These are phyloP conservation scores for Pollenia labialis DNA, from an alignment of 2,888 invertebrate genomes.

Conservation along the genomic window DNA sequence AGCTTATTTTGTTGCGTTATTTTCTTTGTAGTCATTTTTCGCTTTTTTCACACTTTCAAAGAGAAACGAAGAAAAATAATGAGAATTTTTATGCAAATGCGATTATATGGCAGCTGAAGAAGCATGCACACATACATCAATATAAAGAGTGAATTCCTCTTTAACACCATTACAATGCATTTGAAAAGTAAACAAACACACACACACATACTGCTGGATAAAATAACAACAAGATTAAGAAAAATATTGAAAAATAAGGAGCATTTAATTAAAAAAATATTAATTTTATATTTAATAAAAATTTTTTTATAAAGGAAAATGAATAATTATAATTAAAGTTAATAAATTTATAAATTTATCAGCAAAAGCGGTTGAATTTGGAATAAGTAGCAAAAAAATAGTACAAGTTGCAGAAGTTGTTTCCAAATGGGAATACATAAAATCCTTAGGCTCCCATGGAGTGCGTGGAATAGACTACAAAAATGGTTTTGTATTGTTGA, in stretches of 20 bases:
- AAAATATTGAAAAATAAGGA: slow-evolving; percentile 6
- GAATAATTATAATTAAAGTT: not conserved
- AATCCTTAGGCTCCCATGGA: no score
- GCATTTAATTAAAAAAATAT: not conserved
- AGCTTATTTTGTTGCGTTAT: slow-evolving; percentile 16
- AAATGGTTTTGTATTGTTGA: no score
- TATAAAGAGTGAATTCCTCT: not conserved
- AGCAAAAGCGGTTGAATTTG: no score
- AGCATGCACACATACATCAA: slow-evolving; percentile 37
- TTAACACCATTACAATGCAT: slow-evolving; percentile 1
- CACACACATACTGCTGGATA: not conserved
- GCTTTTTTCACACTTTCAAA: slow-evolving; percentile 25
- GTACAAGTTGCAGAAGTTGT: no score
- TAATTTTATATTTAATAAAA: slow-evolving; percentile 5
- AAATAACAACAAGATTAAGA: slow-evolving; percentile 21
- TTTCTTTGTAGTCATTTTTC: slow-evolving; percentile 28
- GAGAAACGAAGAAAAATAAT: slow-evolving; percentile 55
- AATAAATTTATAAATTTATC: not conserved
- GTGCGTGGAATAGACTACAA: no score
- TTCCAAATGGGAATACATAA: no score
- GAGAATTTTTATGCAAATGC: slow-evolving; percentile 69
- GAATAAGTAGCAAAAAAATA: no score
- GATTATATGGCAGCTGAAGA: slow-evolving; percentile 51
- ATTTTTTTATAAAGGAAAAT: no score
- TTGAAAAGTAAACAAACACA: slow-evolving; percentile 14